phyloP scores from a whole-genome alignment of 2,797 vertebrate species.

The Mus minutoides region DNA sequence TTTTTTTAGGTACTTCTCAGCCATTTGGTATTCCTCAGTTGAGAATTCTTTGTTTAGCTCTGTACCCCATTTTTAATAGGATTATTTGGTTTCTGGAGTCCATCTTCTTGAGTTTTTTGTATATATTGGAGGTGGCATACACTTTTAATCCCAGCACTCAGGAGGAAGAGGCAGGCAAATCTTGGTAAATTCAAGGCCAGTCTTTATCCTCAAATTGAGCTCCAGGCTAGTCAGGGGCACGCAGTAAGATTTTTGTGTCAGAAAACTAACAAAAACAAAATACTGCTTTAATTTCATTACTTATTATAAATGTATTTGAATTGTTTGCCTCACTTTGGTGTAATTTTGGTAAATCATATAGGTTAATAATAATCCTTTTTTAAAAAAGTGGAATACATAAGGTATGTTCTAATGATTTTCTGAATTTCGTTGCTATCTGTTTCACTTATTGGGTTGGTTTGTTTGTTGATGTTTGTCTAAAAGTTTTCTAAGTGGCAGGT shows the following conservation, averaged over 20 bases:
- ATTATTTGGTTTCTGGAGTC: no score
- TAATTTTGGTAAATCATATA: neutral
- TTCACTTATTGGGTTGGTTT: neutral
- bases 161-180: neutral
- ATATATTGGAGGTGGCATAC: no score
- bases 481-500: neutral
- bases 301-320: neutral
- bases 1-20: no score
- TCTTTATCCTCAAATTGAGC: neutral
- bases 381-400: neutral
- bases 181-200: neutral
- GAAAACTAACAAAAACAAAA: neutral
- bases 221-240: neutral
- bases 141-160: neutral
- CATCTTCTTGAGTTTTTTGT: no score
- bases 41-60: no score
- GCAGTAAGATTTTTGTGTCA: no score
- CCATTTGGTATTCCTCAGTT: no score
- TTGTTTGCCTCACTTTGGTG: neutral
- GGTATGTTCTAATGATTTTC: neutral
- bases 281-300: neutral
- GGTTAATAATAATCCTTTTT: neutral
- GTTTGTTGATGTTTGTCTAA: neutral
- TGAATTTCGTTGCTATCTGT: neutral
- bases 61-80: no score